Base-by-base conservation (phyloP, 2,797 vertebrate genomes). In the Hirundo rustica region DNA sequence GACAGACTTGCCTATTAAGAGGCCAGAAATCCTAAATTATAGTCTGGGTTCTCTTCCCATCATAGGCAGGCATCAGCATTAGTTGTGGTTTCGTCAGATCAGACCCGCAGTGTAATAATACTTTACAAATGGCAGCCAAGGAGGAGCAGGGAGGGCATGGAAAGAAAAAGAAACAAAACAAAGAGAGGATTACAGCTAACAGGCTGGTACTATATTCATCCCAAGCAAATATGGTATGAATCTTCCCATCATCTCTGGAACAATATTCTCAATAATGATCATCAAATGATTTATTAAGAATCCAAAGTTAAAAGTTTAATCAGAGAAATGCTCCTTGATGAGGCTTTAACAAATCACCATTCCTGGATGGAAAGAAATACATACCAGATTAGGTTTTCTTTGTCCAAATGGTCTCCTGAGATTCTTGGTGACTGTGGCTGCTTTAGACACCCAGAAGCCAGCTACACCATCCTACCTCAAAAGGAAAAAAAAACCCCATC, bases 401-500 rank as follows among this genome's bases (percentile, higher is more conserved):
- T 96, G 96, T 30, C 96, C 92, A 89, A 98, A 92, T 96, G 98
- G 97, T 93, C 97, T 98, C 32, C 98, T 98, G 73, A 98, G 93
- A 94, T 98, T 98, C 87, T 91, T 98, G 21, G 95, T 98, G 15
- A 97, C 97, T 97, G 98, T 97, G 45, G 97, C 98, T 85, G 97
- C 97, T 97, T 98, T 98, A 85, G 97, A 98, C 95, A 98, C 96
- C 47, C 97, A 96, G 91, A n/a, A 81, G 18, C 19, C 97, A 98
- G 92, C 96, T 98, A 96, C 97, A 98, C 95, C 97, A 98, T 32
- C 97, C 98, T n/a, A 66, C 97, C 98, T 57, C 98, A 97, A 95
- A 94, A 97, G 97, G 51, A 34, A 90, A 88, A 90, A 88, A 45
- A 19, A 86, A 10, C 54, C 80, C 60, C 9, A 47, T 54, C 50